These are phyloP conservation scores for Aphis gossypii DNA, from an alignment of 1,140 invertebrate species.

Conservation along the genomic window DNA sequence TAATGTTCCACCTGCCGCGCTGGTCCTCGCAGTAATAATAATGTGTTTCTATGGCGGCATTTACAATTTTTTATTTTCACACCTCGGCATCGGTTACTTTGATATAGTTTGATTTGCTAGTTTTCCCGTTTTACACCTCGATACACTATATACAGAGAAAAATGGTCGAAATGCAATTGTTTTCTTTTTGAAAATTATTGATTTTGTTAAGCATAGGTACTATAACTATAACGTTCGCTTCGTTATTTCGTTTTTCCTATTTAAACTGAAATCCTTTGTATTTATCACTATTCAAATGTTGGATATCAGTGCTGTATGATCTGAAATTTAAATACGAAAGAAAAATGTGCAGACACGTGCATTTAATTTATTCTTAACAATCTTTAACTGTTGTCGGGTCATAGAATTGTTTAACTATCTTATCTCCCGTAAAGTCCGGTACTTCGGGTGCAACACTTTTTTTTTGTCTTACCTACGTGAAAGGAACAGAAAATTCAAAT, in stretches of 20 bases:
- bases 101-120: not conserved
- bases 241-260: not conserved
- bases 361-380: slow-evolving; percentile 20
- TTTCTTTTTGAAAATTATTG: not conserved
- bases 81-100: not conserved
- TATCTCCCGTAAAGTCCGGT: not conserved
- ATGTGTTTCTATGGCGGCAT: not conserved
- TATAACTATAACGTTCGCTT: not conserved
- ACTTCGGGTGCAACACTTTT: not conserved
- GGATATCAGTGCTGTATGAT: not conserved
- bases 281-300: not conserved
- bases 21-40: not conserved
- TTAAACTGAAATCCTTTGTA: not conserved
- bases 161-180: not conserved
- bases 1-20: not conserved
- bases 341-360: slow-evolving; percentile 7
- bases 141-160: not conserved
- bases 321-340: slow-evolving; percentile 9
- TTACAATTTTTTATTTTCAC: not conserved
- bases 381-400: not conserved
- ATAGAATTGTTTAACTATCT: not conserved
- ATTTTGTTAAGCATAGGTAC: not conserved
- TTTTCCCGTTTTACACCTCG: not conserved
- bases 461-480: not conserved
- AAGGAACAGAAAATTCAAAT: not conserved